phyloP scores from a whole-genome alignment of 1,140 invertebrate species.

The Drosophila hydei region DNA sequence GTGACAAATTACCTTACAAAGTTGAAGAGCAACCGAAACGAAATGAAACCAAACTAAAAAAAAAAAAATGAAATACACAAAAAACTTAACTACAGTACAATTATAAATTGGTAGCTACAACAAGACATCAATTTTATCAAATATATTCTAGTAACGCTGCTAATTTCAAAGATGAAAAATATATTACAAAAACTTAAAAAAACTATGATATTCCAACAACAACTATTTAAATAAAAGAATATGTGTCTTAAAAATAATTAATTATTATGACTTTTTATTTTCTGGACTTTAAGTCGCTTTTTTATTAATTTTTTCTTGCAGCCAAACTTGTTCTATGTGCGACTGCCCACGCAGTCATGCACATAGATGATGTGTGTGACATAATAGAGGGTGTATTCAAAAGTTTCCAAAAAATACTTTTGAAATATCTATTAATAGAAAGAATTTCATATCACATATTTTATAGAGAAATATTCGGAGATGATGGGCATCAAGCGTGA shows the following conservation, averaged over 20 bases:
- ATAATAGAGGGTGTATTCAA: constrained; percentile 28
- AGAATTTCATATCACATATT: not conserved
- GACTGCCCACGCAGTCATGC: constrained; percentile 45
- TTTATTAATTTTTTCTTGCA: constrained; percentile 35
- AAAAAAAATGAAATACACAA: constrained; percentile 9
- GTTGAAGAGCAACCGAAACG: constrained; percentile 36
- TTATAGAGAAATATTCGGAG: not conserved
- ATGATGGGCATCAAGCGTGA: no score
- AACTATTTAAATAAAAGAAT: constrained; percentile 82
- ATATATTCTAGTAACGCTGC: constrained; percentile 60
- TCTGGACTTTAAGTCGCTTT: constrained; percentile 20
- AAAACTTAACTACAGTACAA: constrained; percentile 53
- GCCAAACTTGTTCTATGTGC: constrained; percentile 43
- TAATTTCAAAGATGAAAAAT: constrained; percentile 34
- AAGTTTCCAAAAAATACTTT: constrained; percentile 10
- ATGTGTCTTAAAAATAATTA: constrained; percentile 79
- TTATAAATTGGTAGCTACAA: constrained; percentile 45
- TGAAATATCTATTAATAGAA: not conserved
- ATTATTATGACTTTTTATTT: constrained; percentile 63
- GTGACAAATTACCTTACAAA: constrained; percentile 78
- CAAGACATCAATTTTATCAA: constrained; percentile 51
- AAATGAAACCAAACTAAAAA: constrained; percentile 34
- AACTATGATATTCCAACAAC: constrained; percentile 51
- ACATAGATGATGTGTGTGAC: constrained; percentile 5
- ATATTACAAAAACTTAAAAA: constrained; percentile 29